phyloP scores from a whole-genome alignment of 2,888 invertebrate genomes.

The Acanthosepion pharaonis region DNA sequence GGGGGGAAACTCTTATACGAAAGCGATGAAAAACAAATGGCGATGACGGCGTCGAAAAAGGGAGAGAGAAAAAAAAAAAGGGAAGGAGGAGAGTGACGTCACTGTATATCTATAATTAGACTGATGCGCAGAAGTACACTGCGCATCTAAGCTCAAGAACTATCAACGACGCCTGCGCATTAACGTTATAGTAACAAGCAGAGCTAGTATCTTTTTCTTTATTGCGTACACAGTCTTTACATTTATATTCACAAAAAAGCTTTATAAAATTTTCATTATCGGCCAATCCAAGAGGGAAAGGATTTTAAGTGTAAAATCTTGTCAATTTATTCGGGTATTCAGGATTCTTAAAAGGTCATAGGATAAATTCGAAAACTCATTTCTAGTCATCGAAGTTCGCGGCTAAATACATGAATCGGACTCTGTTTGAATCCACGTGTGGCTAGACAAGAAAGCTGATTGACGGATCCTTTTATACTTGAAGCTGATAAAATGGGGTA shows the following conservation, averaged over 20 bases:
- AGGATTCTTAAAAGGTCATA: neutral
- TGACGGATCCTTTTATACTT: constrained; percentile 40
- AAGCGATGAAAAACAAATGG: neutral
- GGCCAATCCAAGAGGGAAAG: neutral
- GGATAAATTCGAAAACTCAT: constrained; percentile 8
- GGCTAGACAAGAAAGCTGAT: constrained; percentile 44
- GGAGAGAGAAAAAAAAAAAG: too few relatives aligned
- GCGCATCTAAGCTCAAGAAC: constrained; percentile 39
- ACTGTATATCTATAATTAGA: constrained; percentile 41
- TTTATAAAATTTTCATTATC: neutral
- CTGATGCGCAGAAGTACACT: constrained; percentile 37
- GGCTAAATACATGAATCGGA: neutral
- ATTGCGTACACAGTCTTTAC: neutral
- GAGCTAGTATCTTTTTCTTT: constrained; percentile 12
- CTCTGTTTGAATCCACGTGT: constrained; percentile 46
- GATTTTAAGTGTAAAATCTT: neutral
- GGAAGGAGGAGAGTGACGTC: neutral
- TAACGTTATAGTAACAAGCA: constrained; percentile 8
- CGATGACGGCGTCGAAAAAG: neutral
- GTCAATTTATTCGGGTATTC: neutral
- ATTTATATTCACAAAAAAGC: neutral
- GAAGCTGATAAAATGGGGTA: constrained; percentile 45
- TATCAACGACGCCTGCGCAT: neutral
- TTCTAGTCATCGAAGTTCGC: constrained; percentile 12
- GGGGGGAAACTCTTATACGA: neutral